phyloP scores from a whole-genome alignment of 2,113 vertebrate genomes.

The Callithrix jacchus region DNA sequence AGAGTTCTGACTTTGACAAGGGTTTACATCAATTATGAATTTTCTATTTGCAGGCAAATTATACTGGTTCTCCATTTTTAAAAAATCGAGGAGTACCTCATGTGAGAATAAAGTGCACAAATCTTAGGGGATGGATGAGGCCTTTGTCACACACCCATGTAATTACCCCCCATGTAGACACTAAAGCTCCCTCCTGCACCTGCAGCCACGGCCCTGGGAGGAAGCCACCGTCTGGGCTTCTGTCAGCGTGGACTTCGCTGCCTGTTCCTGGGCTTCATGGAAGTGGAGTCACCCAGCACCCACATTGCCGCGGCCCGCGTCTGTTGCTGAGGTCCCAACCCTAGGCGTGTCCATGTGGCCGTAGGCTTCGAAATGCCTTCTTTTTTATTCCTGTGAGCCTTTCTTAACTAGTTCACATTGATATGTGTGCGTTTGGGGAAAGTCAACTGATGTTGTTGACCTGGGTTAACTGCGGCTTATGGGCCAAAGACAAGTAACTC shows the following conservation, averaged over 20 bases:
- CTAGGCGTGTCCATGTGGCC: fast-evolving
- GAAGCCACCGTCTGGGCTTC: not conserved
- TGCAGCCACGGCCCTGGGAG: not conserved
- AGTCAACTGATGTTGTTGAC: not conserved
- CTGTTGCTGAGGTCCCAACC: not conserved
- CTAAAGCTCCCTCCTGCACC: not conserved
- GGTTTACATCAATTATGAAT: too few species aligned
- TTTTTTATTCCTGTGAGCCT: not conserved
- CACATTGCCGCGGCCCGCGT: fast-evolving
- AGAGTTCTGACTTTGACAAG: not conserved
- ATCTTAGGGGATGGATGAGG: not conserved
- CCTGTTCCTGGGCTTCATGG: too few species aligned
- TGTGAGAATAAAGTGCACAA: fast-evolving
- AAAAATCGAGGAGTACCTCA: not conserved
- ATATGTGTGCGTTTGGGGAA: not conserved
- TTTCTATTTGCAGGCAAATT: not conserved
- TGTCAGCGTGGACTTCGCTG: fast-evolving
- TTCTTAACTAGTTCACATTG: not conserved
- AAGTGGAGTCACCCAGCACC: fast-evolving
- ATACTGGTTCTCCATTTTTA: not conserved
- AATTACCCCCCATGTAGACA: fast-evolving
- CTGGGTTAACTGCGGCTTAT: too few species aligned
- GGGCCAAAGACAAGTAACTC: not conserved
- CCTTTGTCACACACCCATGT: too few species aligned
- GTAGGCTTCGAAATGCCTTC: not conserved